Base-by-base conservation (phyloP, 1,140 invertebrate genomes). In the Polypedilum vanderplanki region DNA sequence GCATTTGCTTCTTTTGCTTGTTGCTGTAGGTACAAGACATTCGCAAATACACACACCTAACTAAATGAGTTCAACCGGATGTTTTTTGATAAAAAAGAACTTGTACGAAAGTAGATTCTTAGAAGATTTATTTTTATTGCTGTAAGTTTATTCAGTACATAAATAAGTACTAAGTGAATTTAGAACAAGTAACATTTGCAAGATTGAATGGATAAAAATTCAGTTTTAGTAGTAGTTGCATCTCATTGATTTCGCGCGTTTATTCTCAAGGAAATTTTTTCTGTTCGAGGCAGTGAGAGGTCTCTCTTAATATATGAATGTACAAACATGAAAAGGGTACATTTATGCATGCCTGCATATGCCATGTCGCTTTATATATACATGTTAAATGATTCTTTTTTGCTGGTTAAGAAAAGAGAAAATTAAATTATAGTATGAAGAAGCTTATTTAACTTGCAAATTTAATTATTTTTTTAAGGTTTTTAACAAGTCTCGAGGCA, bases 381-480 rank as follows among this genome's bases (percentile, higher is more conserved):
- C 24, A 33, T 57, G 46, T 57, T n/a, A 57, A 57, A 57, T 57
- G 12, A 57, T 57, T 57, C 15, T 8, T 46, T 57, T 57, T 57
- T 57, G 46, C n/a, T 57, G 3, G 46, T 15, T 57, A 12, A 57
- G 12, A 57, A 57, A 57, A 57, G 46, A 57, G 46, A 57, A 57
- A n/a, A 57, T 57, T 57, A 57, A 57, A 57, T 57, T 57, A 57
- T 57, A 57, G 46, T 12, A 57, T 57, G 46, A 15, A n/a, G 46
- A 3, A 15, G n/a, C 12, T 57, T n/a, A 57, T 57, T 57, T 57
- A n/a, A 57, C 46, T 57, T 57, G 46, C 46, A 57, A 57, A 57
- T 57, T 57, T 57, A 57, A 57, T 57, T 57, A n/a, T 57, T 57
- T 57, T 41, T 46, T 57, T 57, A 57, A 15, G 46, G 46, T 33